Percentiles rank a stretch among this genome's conserved stretches.
phyloP scores from a whole-genome alignment of 2,888 invertebrate species.

The Habroteleia sp. region DNA sequence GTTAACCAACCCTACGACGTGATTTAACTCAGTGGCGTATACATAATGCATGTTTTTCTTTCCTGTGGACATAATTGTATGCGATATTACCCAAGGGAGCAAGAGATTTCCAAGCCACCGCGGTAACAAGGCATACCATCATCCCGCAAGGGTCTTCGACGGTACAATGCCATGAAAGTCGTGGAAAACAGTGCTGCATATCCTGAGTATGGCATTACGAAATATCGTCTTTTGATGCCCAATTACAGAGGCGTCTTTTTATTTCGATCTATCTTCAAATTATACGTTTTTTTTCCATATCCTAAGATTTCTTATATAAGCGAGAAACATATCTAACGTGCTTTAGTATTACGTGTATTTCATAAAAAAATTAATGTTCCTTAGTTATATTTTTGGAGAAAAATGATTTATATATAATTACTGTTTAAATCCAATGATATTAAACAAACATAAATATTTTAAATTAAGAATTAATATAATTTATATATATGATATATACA shows the following conservation, averaged over 20 bases:
- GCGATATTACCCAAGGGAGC: conserved; percentile 79
- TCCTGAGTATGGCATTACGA: conserved; percentile 62
- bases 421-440: too few species aligned
- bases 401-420: too few species aligned
- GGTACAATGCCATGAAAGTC: conserved; percentile 13
- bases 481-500: too few species aligned
- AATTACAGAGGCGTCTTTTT: conserved; percentile 73
- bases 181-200: conserved; percentile 40
- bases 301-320: too few species aligned
- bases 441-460: too few species aligned
- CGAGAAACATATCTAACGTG: too few species aligned
- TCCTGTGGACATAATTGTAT: conserved; percentile 79
- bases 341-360: too few species aligned
- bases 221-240: conserved; percentile 76
- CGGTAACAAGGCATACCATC: conserved; percentile 80
- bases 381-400: too few species aligned
- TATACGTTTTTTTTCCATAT: conserved; percentile 25
- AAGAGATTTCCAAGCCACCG: conserved; percentile 70
- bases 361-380: background rate
- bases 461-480: too few species aligned
- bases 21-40: conserved; percentile 73
- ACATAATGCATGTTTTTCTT: conserved; percentile 77
- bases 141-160: conserved; percentile 62
- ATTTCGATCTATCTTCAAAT: conserved; percentile 58
- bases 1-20: conserved; percentile 79